These are phyloP conservation scores for Cricetomys ansorgei DNA, from an alignment of 2,113 vertebrate genomes.

Conservation along the genomic window DNA sequence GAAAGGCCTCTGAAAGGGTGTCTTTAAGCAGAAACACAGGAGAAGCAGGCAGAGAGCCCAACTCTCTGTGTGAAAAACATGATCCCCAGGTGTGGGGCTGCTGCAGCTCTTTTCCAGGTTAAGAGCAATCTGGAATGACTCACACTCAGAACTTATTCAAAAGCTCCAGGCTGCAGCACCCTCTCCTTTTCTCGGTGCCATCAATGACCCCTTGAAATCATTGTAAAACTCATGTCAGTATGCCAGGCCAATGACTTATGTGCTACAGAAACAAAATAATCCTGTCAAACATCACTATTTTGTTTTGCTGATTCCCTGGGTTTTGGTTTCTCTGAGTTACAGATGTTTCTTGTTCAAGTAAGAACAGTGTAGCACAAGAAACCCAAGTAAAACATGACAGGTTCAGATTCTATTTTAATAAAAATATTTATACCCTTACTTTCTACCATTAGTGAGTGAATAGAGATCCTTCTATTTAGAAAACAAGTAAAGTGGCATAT, in stretches of 20 bases:
- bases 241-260: neutral
- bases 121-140: neutral
- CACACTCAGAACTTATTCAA: neutral
- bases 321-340: neutral
- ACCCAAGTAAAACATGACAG: neutral
- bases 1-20: neutral
- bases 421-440: neutral
- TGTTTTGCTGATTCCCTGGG: neutral
- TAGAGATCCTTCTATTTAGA: neutral
- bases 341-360: neutral
- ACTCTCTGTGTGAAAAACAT: neutral
- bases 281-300: neutral
- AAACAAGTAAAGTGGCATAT: slow-evolving; percentile 20
- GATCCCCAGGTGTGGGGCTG: neutral
- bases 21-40: neutral
- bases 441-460: neutral
- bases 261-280: neutral
- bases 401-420: neutral
- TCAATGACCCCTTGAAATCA: neutral
- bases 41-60: neutral
- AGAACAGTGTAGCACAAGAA: neutral
- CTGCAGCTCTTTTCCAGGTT: neutral
- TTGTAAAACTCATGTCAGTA: neutral
- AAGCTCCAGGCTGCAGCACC: neutral
- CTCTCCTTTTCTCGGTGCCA: neutral